Conservation (phyloP, 2,888 invertebrate genomes). For the Athalia cordata region DNA sequence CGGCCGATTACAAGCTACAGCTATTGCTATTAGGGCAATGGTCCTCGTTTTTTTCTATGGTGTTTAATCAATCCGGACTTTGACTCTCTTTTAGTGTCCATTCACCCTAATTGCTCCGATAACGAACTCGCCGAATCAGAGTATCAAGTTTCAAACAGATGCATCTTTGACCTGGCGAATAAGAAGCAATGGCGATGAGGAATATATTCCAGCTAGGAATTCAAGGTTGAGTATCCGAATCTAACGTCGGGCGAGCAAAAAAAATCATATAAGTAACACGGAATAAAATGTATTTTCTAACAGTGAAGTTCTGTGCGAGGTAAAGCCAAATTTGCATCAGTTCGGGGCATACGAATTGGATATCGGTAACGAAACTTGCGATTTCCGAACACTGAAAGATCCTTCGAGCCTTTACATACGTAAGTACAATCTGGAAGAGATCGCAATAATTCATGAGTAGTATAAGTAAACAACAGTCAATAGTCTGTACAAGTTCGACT, state of each 20-base stretch:
- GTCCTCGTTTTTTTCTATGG: neutral
- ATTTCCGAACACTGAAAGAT: conserved; percentile 76
- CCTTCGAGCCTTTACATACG: conserved; percentile 84
- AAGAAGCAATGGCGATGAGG: conserved; percentile 74
- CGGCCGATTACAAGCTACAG: neutral
- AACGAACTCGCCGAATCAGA: conserved; percentile 62
- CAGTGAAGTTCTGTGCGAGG: conserved; percentile 79
- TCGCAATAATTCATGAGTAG: neutral
- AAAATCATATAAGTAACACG: conserved; percentile 25
- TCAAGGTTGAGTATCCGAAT: conserved; percentile 55
- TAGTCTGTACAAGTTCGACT: too few relatives aligned
- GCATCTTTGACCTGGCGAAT: conserved; percentile 77
- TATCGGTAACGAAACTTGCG: conserved; percentile 75
- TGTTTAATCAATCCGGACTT: neutral
- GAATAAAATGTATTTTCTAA: neutral
- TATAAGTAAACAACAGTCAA: neutral
- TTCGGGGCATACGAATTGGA: conserved; percentile 84
- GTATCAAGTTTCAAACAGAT: conserved; percentile 76
- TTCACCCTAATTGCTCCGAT: conserved; percentile 76
- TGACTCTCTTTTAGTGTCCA: conserved; percentile 77
- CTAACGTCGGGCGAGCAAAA: conserved; percentile 27
- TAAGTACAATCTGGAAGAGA: conserved; percentile 72
- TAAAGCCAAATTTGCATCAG: conserved; percentile 79
- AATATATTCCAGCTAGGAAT: conserved; percentile 73
- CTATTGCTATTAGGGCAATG: conserved; percentile 1